Evolutionary conservation across 2,888 invertebrate genomes (phyloP), one percentile per base, ranked within the genome.

Genomic region (Linnaemya tessellans): DNA sequence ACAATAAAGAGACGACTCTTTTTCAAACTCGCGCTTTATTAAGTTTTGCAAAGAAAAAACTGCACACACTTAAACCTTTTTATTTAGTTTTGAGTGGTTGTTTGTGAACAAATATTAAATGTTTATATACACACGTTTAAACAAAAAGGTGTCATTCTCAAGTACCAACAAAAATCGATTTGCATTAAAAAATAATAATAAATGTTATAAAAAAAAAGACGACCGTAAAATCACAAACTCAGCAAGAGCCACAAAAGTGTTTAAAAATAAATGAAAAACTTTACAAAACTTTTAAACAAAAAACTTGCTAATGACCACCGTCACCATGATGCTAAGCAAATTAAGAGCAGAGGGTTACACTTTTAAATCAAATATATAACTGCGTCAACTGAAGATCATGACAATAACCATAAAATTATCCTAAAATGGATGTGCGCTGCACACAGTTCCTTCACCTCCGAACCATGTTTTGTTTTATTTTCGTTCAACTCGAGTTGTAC

Each of bases 251-350:
- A 49, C 25, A 65, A 15, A 46, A n/a, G 25, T n/a, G 11, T 46
- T n/a, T 49, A 65, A 65, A 65, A 65, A 65, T 46, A 65, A 46
- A n/a, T 46, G 65, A 65, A 25, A 65, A 65, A 9, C n/a, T 64
- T 46, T 65, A n/a, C n/a, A 4, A 30, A 22, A 41, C 46, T 25
- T 65, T n/a, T 65, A 65, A 64, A 43, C 64, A 62, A 1, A 38
- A 62, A n/a, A 62, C 20, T 41, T 38, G 41, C 0, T 22, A 41
- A 62, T 41, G 20, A 62, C 7, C 13, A 62, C 22, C 41, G 41
- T 41, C 41, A 22, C 62, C 56, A 22, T 56, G 51, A 20, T 18
- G 30, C 30, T 60, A 9, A 46, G 30, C 9, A 73, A 30, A 73
- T 35, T 46, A 51, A 51, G 18, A 58, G 46, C 58, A 18, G 58